Base-by-base conservation (phyloP, 2,888 invertebrate species). In the Macropis europaea region DNA sequence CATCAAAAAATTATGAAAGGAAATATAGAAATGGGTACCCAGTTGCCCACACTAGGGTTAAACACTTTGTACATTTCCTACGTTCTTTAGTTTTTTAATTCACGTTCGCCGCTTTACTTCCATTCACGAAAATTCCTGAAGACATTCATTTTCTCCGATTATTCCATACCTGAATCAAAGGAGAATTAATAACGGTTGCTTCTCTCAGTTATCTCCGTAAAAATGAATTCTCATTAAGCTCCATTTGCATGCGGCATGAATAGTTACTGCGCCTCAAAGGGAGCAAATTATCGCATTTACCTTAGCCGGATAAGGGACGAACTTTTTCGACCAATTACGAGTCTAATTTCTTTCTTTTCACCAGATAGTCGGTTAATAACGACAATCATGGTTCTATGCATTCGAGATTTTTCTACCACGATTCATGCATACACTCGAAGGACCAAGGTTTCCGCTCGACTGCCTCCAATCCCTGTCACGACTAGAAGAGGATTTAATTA, bases 361-460 rank as follows among this genome's bases (percentile, higher is more conserved):
- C 26, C 3, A 22, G 15, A 17, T 4, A 17, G 9, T 9, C 19
- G 36, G 13, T 22, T 28, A 36, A 26, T 40, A 26, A 15, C n/a
- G n/a, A n/a, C n/a, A n/a, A n/a, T n/a, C n/a, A n/a, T n/a, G n/a
- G 17, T 56, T 26, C 19, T 17, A 40, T 26, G 32, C 13, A 57
- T 24, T 13, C 42, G 28, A 2, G 19, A 30, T 66, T 47, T n/a
- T 45, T 32, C 38, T 30, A 2, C 9, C 17, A 2, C 3, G 3
- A 17, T 26, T 52, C 50, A 30, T 30, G 7, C 6, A 17, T 11
- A 11, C 38, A 7, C 34, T 26, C 9, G n/a, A 17, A 4, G 11
- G 19, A 22, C n/a, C 45, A 26, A 57, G 19, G 52, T 22, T 53
- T 70, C 38, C 11, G 9, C 9, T n/a, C 17, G 38, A 42, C 11